Conservation (phyloP, 2,797 vertebrate genomes). For the Pangasius djambal region DNA sequence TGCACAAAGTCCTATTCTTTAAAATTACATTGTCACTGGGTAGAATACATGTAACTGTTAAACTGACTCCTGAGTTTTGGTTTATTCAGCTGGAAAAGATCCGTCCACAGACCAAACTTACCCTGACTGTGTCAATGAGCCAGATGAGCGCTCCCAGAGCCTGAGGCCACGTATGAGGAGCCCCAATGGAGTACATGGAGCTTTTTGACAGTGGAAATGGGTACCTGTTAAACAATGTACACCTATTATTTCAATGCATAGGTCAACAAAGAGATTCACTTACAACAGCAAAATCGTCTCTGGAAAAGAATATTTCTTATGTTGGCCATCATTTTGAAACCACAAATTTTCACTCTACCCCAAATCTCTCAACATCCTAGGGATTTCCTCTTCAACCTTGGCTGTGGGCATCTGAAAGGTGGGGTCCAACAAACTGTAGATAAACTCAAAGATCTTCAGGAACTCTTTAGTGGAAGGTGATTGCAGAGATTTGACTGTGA, state of each 20-base stretch:
- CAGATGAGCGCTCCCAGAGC: conserved; percentile 91
- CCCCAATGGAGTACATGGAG: conserved; percentile 96
- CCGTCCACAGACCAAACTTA: conserved; percentile 63
- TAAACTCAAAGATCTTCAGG: conserved; percentile 92
- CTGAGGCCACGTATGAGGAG: conserved; percentile 97
- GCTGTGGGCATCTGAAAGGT: conserved; percentile 87
- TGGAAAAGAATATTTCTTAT: neutral
- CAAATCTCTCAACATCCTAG: conserved; percentile 86
- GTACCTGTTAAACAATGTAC: conserved; percentile 78
- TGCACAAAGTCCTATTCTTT: neutral
- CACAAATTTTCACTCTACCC: conserved; percentile 72
- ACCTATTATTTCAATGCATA: neutral
- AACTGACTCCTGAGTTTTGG: neutral
- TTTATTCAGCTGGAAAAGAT: neutral
- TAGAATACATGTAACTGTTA: neutral
- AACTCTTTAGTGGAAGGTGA: conserved; percentile 95
- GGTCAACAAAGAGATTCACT: neutral
- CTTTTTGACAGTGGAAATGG: conserved; percentile 93
- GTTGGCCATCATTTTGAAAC: neutral
- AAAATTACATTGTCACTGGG: neutral
- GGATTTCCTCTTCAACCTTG: conserved; percentile 96
- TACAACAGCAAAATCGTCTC: neutral
- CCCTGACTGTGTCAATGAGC: conserved; percentile 93
- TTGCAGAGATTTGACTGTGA: conserved; percentile 88
- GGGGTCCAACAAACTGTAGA: conserved; percentile 86